Conservation (phyloP, 2,113 vertebrate genomes). For the Anoplopoma fimbria region DNA sequence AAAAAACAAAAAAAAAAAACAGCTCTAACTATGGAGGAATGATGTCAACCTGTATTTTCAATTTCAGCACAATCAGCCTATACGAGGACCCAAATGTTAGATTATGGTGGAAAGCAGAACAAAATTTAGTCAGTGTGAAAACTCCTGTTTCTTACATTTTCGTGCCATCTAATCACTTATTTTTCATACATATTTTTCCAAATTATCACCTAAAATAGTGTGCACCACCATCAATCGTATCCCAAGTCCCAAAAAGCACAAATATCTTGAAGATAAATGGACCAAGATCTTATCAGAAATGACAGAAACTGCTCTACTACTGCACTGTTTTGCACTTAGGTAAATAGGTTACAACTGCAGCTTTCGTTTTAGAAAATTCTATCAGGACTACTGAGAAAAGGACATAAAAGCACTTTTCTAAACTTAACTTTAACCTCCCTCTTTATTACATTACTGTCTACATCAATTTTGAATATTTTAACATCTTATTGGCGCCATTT, state of each 20-base stretch:
- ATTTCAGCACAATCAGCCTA: not conserved
- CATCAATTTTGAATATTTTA: constrained; percentile 25
- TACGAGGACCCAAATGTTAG: not conserved
- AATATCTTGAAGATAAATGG: not conserved
- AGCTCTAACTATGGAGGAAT: not conserved
- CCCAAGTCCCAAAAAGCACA: not conserved
- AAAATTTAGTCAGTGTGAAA: not conserved
- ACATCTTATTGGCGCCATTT: not conserved
- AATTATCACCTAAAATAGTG: not conserved
- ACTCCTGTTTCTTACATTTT: not conserved
- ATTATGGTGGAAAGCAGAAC: not conserved
- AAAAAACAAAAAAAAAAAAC: not conserved
- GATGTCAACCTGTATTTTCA: not conserved
- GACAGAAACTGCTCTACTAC: not conserved
- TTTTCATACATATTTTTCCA: not conserved
- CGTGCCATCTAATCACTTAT: not conserved
- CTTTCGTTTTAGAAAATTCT: not conserved
- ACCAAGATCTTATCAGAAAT: not conserved
- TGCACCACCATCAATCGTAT: not conserved
- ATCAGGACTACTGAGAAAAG: not conserved
- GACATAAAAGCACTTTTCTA: constrained; percentile 28
- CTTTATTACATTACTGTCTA: constrained; percentile 9
- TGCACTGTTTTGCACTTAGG: not conserved
- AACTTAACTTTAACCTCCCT: not conserved
- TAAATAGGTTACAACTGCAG: not conserved